Conservation (phyloP, 2,113 vertebrate species). For the Machaerirhynchus nigripectus region DNA sequence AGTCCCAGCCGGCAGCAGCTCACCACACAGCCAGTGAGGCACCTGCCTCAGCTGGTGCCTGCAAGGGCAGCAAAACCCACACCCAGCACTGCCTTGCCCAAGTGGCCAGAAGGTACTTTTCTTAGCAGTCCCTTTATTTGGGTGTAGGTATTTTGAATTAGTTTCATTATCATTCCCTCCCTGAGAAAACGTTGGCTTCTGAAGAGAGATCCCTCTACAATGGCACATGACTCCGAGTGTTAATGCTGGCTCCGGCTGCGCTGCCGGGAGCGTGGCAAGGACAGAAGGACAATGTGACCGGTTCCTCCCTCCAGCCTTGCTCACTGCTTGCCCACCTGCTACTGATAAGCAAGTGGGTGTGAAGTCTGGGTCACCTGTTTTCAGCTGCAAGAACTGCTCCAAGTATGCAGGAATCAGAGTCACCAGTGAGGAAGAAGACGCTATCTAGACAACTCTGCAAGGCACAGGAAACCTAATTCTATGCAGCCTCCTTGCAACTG, state of each 20-base stretch:
- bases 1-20: not conserved
- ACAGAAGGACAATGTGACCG: accelerated
- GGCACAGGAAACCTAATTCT: not conserved
- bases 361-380: not conserved
- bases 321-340: not conserved
- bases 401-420: not conserved
- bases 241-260: not conserved
- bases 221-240: accelerated
- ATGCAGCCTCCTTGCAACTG: not conserved
- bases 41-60: not conserved
- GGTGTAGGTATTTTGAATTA: not conserved
- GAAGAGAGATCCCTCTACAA: not conserved
- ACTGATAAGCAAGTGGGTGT: not conserved
- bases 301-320: not conserved
- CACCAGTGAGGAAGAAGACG: not conserved
- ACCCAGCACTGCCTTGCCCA: not conserved
- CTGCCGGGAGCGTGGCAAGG: not conserved
- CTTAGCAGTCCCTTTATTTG: not conserved
- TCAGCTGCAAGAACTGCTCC: not conserved
- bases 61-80: not conserved
- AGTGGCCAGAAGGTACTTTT: not conserved
- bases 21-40: accelerated
- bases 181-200: not conserved
- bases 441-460: not conserved
- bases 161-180: not conserved